Conservation (phyloP, 1,140 invertebrate species). For the Sarcophaga bullata region DNA sequence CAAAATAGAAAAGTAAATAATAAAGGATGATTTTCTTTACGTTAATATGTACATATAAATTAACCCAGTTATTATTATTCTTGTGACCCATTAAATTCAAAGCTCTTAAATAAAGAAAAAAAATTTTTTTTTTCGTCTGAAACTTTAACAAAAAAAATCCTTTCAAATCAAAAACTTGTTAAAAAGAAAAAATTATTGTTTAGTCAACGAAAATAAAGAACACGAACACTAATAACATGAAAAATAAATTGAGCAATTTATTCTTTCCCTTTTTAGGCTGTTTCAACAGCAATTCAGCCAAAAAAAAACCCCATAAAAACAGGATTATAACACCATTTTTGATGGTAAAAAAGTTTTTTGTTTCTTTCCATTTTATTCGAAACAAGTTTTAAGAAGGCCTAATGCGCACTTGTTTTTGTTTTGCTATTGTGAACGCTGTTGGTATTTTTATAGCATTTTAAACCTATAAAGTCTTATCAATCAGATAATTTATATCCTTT, state of each 20-base stretch:
- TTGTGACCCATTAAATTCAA: not conserved
- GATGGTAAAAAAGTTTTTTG: too few relatives aligned
- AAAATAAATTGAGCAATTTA: not conserved
- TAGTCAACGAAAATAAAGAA: not conserved
- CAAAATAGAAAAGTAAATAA: not conserved
- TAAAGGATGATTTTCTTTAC: not conserved
- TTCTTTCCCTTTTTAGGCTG: not conserved
- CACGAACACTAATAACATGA: too few relatives aligned
- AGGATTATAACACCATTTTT: not conserved
- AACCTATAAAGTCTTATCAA: not conserved
- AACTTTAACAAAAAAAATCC: not conserved
- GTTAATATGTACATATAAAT: not conserved
- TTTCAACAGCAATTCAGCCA: not conserved
- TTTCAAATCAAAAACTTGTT: conserved; percentile 5
- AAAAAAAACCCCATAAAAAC: not conserved
- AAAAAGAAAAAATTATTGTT: not conserved
- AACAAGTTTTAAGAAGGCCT: not conserved
- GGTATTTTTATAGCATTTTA: not conserved
- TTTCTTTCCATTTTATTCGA: too few relatives aligned
- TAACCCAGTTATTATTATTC: not conserved
- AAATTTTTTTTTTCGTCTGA: not conserved
- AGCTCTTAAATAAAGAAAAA: not conserved
- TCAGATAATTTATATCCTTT: conserved; percentile 22
- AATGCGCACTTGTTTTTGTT: too few relatives aligned
- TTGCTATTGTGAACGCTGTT: too few relatives aligned